Base-by-base conservation (phyloP, 2,888 invertebrate genomes). In the Andrena minutula region DNA sequence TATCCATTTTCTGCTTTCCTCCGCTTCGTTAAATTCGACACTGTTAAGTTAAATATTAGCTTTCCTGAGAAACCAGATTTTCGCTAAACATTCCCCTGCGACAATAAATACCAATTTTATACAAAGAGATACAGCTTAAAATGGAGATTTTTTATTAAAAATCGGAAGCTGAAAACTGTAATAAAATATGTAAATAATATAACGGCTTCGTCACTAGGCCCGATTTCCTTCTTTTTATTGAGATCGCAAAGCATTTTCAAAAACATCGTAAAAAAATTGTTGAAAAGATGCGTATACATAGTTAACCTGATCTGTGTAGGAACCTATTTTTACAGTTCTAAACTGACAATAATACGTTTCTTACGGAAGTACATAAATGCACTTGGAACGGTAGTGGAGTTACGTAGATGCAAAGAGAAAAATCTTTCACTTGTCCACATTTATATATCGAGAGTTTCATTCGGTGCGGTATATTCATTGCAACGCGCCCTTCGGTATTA, bases 221-320 rank as follows among this genome's bases (percentile, higher is more conserved):
- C 90, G 89, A 85, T 84, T 89, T 85, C 81, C 87, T 85, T 84
- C 85, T 30, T 66, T 41, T 66, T 28, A 85, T 86, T 86, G 90
- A 92, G 91, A 91, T 92, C 90, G 86, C 90, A 86, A 90, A 92
- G 92, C 92, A 90, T 92, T 92, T 92, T 91, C 90, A 91, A 85
- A 91, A 91, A 91, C 89, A 91, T 91, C 89, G 58, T 86, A 78
- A 78, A 86, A 86, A 82, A 77, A 61, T 32, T 75, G 51, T 41
- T 74, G 66, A 87, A 85, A 83, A 86, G 68, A 84, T 82, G 82
- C 75, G 80, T 82, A 87, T 82, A 80, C 84, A 80, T 87, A 80
- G 83, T 80, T 88, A 85, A 90, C 81, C 84, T 82, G 87, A 90
- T 90, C 86, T 88, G 82, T 86, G 63, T 90, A 91, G 91, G 90